These are phyloP conservation scores for Trichonephila clavata DNA, from an alignment of 1,140 invertebrate species.

Conservation along the genomic window DNA sequence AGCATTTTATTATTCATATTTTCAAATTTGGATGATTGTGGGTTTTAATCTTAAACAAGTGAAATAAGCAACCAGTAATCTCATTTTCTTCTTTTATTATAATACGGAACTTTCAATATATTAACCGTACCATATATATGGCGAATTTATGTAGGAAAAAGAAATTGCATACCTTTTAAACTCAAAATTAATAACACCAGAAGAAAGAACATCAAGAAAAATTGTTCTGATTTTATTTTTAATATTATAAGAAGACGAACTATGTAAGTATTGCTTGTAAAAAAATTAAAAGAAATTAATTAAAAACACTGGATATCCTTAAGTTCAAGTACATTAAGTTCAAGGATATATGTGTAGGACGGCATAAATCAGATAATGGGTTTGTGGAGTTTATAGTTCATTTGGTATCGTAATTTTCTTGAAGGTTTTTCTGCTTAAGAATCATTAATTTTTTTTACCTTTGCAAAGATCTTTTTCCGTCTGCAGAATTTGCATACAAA, in stretches of 20 bases:
- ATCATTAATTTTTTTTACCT: background rate
- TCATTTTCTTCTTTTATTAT: background rate
- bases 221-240: background rate
- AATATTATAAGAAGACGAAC: background rate
- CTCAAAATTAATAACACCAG: background rate
- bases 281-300: background rate
- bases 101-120: too few species aligned
- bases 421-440: background rate
- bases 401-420: background rate
- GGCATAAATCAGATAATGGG: background rate
- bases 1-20: too few species aligned
- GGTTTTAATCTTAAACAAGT: too few species aligned
- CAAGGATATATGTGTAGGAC: background rate
- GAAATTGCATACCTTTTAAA: background rate
- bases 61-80: too few species aligned
- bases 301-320: background rate
- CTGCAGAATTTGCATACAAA: background rate
- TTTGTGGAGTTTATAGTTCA: background rate
- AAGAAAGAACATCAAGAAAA: background rate
- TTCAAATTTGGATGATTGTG: too few species aligned
- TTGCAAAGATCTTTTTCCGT: background rate
- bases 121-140: too few species aligned
- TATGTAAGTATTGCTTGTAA: too few species aligned
- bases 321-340: background rate
- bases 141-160: too few species aligned